Conservation (phyloP, 2,888 invertebrate species). For the Cephalotes varians region DNA sequence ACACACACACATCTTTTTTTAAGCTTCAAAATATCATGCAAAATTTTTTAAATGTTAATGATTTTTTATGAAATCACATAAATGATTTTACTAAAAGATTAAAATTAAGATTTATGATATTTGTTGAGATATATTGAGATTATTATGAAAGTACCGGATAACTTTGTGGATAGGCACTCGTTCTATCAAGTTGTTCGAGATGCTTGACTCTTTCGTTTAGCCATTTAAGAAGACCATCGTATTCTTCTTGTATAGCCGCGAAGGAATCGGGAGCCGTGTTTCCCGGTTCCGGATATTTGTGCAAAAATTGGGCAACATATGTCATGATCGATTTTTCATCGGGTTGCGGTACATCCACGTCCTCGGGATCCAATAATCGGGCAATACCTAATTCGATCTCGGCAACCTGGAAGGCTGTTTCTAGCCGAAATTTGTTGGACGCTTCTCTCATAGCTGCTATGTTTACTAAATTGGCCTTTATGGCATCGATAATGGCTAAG, state of each 20-base stretch:
- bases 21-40: neutral
- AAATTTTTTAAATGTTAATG: neutral
- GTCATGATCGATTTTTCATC: conserved; percentile 99
- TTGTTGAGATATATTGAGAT: too few species aligned
- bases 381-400: conserved; percentile 97
- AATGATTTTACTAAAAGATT: neutral
- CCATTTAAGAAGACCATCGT: conserved; percentile 93
- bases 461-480: conserved; percentile 96
- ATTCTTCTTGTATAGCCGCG: conserved; percentile 93
- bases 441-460: conserved; percentile 92
- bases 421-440: conserved; percentile 93
- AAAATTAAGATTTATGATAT: neutral
- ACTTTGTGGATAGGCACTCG: conserved; percentile 91
- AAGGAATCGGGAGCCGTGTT: conserved; percentile 91
- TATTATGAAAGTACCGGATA: conserved; percentile 87
- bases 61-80: neutral
- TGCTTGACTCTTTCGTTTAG: conserved; percentile 92
- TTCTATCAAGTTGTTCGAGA: conserved; percentile 92
- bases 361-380: conserved; percentile 96
- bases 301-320: conserved; percentile 98
- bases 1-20: neutral
- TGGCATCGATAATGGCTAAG: conserved; percentile 97
- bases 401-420: conserved; percentile 97
- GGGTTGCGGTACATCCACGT: conserved; percentile 97
- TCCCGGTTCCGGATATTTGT: conserved; percentile 96